Evolutionary conservation across 2,797 vertebrate species (phyloP), one percentile per base, ranked within the genome.

Genomic region (Tapera naevia): DNA sequence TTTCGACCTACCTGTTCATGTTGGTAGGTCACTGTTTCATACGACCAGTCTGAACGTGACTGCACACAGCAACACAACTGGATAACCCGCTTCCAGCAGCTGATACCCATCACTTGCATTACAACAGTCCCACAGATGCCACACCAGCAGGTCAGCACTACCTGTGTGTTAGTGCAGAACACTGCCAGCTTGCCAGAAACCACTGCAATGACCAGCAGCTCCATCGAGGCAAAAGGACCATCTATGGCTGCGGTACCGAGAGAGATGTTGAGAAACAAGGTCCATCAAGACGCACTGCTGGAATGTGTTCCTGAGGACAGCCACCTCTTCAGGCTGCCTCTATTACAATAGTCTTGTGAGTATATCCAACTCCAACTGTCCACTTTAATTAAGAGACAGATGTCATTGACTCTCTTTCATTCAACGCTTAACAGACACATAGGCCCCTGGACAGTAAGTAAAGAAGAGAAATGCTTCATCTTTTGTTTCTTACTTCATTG

Each of bases 331-430:
- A 90, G 93, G 94, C 95, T 92, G 86, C 85, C 91, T 87, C 93
- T 93, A 58, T 86, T 91, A 80, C 89, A 92, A 97, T 96, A 97
- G 97, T 73, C 97, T 96, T 97, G 43, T 71, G 97, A 95, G 97
- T 74, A 84, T 83, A 62, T 76, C 92, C 95, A 97, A 76, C 95
- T 97, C 85, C 66, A 95, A 91, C 85, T 90, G 92, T 62, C 94
- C 66, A 45, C 86, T 97, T 95, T 98, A 98, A 98, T 98, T 98
- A 98, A 97, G 95, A 97, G 91, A 97, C 96, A 97, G 90, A 96
- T 96, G 96, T 95, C 94, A 96, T 30, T 88, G 95, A 97, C 97
- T 97, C 92, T 88, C 48, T 91, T 88, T 85, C 67, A 80, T 45
- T 92, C 88, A 89, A 69, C 54, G 71, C 64, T 80, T 91, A 79